These are phyloP conservation scores for Alosa sapidissima DNA, from an alignment of 2,797 vertebrate species.

Conservation along the genomic window DNA sequence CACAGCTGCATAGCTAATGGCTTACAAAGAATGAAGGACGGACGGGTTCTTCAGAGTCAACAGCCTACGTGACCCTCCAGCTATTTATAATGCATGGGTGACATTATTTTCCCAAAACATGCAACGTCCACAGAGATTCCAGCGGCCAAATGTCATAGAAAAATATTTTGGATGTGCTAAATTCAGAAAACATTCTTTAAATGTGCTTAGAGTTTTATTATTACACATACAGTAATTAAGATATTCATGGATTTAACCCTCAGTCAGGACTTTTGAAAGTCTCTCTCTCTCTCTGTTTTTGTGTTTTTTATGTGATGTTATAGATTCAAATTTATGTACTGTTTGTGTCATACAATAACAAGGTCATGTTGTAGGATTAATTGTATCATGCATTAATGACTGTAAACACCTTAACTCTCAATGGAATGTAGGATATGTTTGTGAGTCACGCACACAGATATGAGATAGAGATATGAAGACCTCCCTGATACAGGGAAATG, in stretches of 20 bases:
- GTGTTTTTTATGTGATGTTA: too few relatives aligned
- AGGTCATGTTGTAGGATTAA: neutral
- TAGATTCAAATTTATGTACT: too few relatives aligned
- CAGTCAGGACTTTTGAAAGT: too few relatives aligned
- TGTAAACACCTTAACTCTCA: neutral
- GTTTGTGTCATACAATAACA: neutral
- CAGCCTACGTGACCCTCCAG: neutral
- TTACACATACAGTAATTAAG: neutral
- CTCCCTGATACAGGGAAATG: neutral
- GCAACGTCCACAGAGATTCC: neutral
- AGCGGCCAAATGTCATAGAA: neutral
- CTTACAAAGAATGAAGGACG: neutral
- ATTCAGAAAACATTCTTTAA: neutral
- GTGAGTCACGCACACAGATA: neutral
- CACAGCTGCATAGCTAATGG: neutral
- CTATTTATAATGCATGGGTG: neutral
- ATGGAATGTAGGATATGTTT: neutral
- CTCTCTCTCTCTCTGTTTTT: neutral
- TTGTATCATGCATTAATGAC: neutral
- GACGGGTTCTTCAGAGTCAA: neutral
- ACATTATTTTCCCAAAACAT: conserved; percentile 14
- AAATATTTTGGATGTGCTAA: neutral
- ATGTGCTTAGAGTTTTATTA: neutral
- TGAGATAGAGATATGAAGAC: neutral
- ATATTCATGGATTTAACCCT: neutral